Percentiles rank a stretch among this genome's conserved stretches.
phyloP scores from a whole-genome alignment of 2,888 invertebrate species.

The Thyatira batis region DNA sequence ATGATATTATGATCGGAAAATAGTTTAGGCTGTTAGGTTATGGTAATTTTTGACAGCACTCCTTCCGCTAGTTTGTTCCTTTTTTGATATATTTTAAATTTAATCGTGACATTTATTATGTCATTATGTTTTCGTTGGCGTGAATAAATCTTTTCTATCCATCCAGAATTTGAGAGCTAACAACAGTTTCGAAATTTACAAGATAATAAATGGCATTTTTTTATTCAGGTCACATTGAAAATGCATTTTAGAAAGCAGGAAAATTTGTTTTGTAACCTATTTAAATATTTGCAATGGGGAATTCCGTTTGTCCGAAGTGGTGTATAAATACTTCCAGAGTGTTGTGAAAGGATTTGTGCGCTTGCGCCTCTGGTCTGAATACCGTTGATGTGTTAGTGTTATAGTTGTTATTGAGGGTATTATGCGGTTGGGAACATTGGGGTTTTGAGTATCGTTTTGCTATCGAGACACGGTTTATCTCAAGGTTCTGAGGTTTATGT shows the following conservation, averaged over 20 bases:
- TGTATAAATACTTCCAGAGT: neutral
- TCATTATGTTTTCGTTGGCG: too few species aligned
- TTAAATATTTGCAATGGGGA: neutral
- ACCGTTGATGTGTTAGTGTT: neutral
- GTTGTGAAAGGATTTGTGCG: slow-evolving; percentile 2
- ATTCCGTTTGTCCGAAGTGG: neutral
- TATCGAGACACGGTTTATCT: neutral
- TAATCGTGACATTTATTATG: too few species aligned
- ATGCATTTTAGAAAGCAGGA: neutral
- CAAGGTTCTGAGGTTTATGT: neutral
- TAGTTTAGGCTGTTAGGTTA: too few species aligned
- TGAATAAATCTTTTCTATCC: too few species aligned
- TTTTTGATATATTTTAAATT: too few species aligned
- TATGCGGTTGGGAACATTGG: neutral
- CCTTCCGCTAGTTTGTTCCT: too few species aligned
- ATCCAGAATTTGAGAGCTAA: too few species aligned
- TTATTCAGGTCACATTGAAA: too few species aligned
- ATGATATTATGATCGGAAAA: too few species aligned
- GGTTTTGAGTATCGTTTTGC: neutral
- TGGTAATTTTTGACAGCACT: too few species aligned
- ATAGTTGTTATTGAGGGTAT: neutral
- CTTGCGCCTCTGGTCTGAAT: neutral
- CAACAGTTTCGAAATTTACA: too few species aligned
- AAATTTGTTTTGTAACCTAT: neutral
- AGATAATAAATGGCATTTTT: too few species aligned